Percentiles rank a stretch among this genome's conserved stretches.
Conservation (phyloP, 2,797 vertebrate species). For the Phoeniculus purpureus region DNA sequence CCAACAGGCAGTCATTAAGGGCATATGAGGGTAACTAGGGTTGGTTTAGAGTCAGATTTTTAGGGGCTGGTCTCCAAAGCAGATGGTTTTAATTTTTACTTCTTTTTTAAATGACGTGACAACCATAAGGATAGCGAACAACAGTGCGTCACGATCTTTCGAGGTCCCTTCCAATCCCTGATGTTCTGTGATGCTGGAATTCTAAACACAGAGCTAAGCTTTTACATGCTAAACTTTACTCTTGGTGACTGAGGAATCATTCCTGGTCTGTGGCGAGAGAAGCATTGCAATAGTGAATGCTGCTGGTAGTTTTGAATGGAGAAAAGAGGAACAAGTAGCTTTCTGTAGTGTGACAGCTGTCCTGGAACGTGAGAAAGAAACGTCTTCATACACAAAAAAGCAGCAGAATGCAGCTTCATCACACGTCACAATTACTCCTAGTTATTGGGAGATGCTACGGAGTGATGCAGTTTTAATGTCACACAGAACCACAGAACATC, state of each 20-base stretch:
- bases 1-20: slow-evolving; percentile 62
- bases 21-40: not conserved
- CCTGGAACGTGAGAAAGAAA: too few relatives aligned
- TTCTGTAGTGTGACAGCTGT: too few relatives aligned
- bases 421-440: too few relatives aligned
- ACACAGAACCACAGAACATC: too few relatives aligned
- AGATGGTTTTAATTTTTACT: slow-evolving; percentile 44
- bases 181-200: not conserved
- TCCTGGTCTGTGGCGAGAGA: not conserved
- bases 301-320: too few relatives aligned
- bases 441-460: too few relatives aligned
- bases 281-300: not conserved
- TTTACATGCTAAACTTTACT: not conserved
- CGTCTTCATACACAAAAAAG: too few relatives aligned
- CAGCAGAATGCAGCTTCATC: too few relatives aligned
- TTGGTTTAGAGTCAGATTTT: slow-evolving; percentile 18
- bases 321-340: too few relatives aligned
- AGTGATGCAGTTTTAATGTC: not conserved
- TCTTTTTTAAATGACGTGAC: not conserved
- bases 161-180: too few relatives aligned
- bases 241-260: too few relatives aligned
- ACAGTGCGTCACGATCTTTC: not conserved
- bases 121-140: not conserved
- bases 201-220: not conserved
- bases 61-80: not conserved